Evolutionary conservation across 2,797 vertebrate genomes (phyloP).

Genomic region (Pangasius mekongensis): DNA sequence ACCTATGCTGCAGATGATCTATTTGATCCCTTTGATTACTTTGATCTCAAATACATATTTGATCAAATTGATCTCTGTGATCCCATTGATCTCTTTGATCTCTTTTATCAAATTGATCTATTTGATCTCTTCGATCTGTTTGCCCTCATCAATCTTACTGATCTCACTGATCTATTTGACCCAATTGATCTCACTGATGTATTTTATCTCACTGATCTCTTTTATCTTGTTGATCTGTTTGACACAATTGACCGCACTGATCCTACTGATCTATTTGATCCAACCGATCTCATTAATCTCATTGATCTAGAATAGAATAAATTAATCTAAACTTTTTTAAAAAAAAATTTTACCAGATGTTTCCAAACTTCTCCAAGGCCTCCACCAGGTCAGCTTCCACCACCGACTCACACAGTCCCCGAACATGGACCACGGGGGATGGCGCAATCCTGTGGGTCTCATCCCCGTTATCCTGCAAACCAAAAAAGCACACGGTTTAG

Average conservation of each 20-base stretch:
- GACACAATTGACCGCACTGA: not conserved
- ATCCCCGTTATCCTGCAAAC: slow-evolving; percentile 69
- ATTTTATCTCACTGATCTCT: not conserved
- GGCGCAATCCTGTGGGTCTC: slow-evolving; percentile 88
- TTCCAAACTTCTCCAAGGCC: slow-evolving; percentile 92
- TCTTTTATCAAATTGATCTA: not conserved
- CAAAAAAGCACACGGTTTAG: slow-evolving; percentile 11
- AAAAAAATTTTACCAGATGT: slow-evolving; percentile 85
- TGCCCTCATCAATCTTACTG: not conserved
- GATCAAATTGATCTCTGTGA: not conserved
- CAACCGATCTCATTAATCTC: not conserved
- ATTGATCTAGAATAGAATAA: not conserved
- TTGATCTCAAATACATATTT: not conserved
- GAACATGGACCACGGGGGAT: slow-evolving; percentile 93
- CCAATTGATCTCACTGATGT: not conserved
- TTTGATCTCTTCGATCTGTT: not conserved
- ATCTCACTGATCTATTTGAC: not conserved
- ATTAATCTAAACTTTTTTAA: not conserved
- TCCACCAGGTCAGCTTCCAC: slow-evolving; percentile 97
- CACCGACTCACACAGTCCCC: slow-evolving; percentile 92
- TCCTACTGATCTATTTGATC: not conserved
- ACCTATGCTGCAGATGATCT: not conserved
- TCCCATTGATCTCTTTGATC: not conserved
- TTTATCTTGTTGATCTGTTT: not conserved
- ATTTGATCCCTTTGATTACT: not conserved